Conservation (phyloP, 2,888 invertebrate species). For the Rambutsinella grinnellia region DNA sequence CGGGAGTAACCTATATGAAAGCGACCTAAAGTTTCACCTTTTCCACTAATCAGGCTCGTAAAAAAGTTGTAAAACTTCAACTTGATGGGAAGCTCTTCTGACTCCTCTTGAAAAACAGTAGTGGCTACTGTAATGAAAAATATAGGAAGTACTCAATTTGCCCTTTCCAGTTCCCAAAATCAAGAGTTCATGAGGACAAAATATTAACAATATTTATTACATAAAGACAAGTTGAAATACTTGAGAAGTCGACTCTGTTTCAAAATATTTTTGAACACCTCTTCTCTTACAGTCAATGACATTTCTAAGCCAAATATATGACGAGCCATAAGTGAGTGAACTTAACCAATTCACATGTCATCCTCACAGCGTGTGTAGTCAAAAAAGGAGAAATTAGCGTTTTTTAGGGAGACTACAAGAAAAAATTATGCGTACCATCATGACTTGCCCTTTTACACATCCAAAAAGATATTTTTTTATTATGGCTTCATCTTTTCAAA, state of each 20-base stretch:
- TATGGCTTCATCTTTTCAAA: no score
- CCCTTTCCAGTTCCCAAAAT: not conserved
- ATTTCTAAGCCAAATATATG: not conserved
- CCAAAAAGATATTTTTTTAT: no score
- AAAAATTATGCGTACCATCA: no score
- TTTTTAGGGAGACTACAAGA: slow-evolving; percentile 5
- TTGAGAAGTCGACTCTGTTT: slow-evolving; percentile 13
- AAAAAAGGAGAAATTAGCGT: slow-evolving; percentile 31
- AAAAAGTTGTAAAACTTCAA: not conserved
- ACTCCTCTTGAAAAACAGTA: no score
- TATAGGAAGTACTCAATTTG: not conserved
- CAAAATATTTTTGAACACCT: not conserved
- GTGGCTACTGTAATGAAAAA: not conserved
- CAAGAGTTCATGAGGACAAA: not conserved
- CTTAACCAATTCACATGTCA: slow-evolving; percentile 35
- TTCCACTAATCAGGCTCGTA: not conserved
- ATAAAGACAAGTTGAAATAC: no score
- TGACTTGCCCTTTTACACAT: no score
- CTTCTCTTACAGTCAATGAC: slow-evolving; percentile 4
- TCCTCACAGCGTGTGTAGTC: slow-evolving; percentile 19
- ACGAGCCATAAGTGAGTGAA: slow-evolving; percentile 34
- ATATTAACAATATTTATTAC: not conserved
- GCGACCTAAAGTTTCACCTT: no score
- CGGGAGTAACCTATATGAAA: no score
- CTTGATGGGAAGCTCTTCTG: not conserved